phyloP scores from a whole-genome alignment of 2,113 vertebrate species.

The Chloropsis hardwickii region DNA sequence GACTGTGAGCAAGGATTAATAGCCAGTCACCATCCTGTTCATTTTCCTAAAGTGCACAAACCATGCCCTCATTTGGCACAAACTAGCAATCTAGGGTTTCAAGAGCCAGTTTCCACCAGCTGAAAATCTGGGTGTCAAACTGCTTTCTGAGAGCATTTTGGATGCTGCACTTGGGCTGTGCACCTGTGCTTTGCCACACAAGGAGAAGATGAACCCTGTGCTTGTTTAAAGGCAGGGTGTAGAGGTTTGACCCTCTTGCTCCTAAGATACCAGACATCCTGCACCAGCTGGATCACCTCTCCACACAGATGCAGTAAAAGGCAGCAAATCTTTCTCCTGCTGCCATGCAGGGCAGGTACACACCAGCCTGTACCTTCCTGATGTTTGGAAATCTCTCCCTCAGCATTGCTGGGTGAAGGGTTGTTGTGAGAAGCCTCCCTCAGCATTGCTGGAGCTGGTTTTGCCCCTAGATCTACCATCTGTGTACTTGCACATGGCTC shows the following conservation, averaged over 20 bases:
- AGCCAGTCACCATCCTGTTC: neutral
- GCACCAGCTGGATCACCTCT: neutral
- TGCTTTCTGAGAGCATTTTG: rapidly evolving
- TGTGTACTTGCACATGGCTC: neutral
- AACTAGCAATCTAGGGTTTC: neutral
- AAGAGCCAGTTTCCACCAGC: neutral
- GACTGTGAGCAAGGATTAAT: neutral
- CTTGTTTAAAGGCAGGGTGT: neutral
- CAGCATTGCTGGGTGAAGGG: neutral
- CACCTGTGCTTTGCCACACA: rapidly evolving
- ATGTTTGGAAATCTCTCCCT: neutral
- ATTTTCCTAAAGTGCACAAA: neutral
- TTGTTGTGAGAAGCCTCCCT: neutral
- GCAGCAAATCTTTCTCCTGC: neutral
- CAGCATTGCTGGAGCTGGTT: neutral
- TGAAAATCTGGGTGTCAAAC: neutral
- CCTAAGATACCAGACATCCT: neutral
- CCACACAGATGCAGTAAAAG: neutral
- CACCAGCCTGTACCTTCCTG: neutral
- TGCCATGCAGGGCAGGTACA: neutral
- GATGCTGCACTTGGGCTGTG: rapidly evolving
- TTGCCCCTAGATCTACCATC: neutral
- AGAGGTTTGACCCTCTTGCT: neutral
- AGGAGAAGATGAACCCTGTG: neutral
- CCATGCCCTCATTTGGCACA: neutral